Base-by-base conservation (phyloP, 2,797 vertebrate species). In the Valencia hispanica region DNA sequence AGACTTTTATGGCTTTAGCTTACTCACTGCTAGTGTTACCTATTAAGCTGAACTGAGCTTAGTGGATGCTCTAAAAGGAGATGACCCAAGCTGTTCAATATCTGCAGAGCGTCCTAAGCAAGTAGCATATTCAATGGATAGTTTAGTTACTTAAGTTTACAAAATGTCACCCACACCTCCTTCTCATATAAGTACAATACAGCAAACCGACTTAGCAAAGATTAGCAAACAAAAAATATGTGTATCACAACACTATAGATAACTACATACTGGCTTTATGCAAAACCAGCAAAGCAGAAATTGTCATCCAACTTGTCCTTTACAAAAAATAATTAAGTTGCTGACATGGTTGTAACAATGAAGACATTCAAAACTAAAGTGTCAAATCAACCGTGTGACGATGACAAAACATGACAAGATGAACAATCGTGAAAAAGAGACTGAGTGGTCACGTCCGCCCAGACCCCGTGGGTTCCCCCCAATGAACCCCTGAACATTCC, bases 291-390 rank as follows among this genome's bases (percentile, higher is more conserved):
- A 65, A 84, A 83, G 76, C 79, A 89, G 83, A 78, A 90, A 80
- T 75, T 79, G 68, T 92, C 89, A 85, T 90, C 88, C 84, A 90
- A 90, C 88, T 82, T 81, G 85, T 89, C 80, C 48, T 61, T 74
- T 12, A 86, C 91, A 91, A 69, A 74, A 92, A 91, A 88, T 87
- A 83, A 84, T 81, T 41, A 86, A 78, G 82, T 88, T 75, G 84
- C 84, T 76, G 87, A 93, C 89, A 85, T 68, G 86, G 83, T 85
- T 47, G 63, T 50, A 79, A 91, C 89, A 88, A 88, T 91, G 87
- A 92, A 91, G 94, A 94, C 94, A 95, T 94, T 94, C 94, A 94
- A 94, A 94, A 92, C 90, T 89, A 95, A 93, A 90, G 91, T 78
- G 59, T 91, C 82, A 89, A 93, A 89, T 89, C 82, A 92, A 89